Base-by-base conservation (phyloP, 2,888 invertebrate genomes). In the Ectemnius cavifrons region DNA sequence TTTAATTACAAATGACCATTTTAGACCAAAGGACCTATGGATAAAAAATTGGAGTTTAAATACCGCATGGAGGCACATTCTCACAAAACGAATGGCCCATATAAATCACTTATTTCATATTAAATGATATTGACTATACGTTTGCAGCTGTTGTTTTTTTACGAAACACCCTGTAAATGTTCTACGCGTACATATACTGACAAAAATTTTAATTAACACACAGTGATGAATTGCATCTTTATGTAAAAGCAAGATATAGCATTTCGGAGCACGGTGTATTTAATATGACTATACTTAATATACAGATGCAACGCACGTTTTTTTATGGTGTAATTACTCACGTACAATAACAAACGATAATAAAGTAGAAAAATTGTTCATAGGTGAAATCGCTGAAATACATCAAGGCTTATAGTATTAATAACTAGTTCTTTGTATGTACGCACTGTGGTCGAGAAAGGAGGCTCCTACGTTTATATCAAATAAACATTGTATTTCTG, bases 401-500 rank as follows among this genome's bases (percentile, higher is more conserved):
- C 62, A 46, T 76, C 47, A 64, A 23, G 62, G 69, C 73, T 58
- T 69, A 57, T 73, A 73, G 67, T 64, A 59, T 63, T 77, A 61
- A 58, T 70, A 71, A 59, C 49, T 68, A 70, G 61, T 78, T 73
- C 64, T 70, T 65, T 62, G 60, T 67, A 66, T 71, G 67, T 77
- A 78, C 61, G 70, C 67, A 77, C 46, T 73, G 62, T 70, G 65
- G 73, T 77, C 67, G 63, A 57, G 71, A 73, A 71, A 67, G 62
- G 60, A 14, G 77, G 77, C 73, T 77, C 69, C 69, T 70, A 77
- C 47, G 67, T 46, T 46, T 73, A 73, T 65, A 67, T 57, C 58
- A 72, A 77, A 77, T 77, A 73, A 77, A 77, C 63, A 62, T 28
- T 77, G 69, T 69, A 71, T 71, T 61, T 73, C 37, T 52, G 77